Conservation (phyloP, 2,797 vertebrate species). For the Xyrichtys novacula region DNA sequence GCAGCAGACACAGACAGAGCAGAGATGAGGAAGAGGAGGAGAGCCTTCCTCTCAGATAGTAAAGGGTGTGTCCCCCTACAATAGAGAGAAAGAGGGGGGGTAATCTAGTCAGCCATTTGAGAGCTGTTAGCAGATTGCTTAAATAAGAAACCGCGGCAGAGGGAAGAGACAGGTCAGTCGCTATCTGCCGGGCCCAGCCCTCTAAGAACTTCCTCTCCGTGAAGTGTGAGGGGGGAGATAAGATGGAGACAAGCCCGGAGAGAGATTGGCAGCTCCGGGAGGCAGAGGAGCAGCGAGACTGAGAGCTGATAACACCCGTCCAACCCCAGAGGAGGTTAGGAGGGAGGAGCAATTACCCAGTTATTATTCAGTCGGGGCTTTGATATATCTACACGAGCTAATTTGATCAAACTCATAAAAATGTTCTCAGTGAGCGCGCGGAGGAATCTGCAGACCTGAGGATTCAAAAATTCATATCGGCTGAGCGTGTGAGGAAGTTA, state of each 20-base stretch:
- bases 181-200: constrained; percentile 70
- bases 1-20: constrained; percentile 23
- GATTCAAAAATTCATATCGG: background rate
- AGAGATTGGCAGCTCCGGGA: constrained; percentile 56
- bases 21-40: background rate
- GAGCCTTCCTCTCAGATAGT: constrained; percentile 11
- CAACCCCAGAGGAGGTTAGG: constrained; percentile 26
- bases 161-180: constrained; percentile 57
- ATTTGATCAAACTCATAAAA: constrained; percentile 59
- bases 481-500: background rate
- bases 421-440: constrained; percentile 22
- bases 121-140: constrained; percentile 41
- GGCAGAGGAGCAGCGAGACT: constrained; percentile 51
- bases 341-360: constrained; percentile 30
- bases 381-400: constrained; percentile 58
- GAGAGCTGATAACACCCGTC: constrained; percentile 54
- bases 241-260: constrained; percentile 61
- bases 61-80: constrained; percentile 11
- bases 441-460: constrained; percentile 33
- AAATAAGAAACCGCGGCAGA: constrained; percentile 48
- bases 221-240: constrained; percentile 70
- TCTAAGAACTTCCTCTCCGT: constrained; percentile 64
- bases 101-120: constrained; percentile 47
- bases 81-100: background rate
- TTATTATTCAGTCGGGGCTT: constrained; percentile 55